A percentile compares a stretch with the other conserved stretches of the same genome.
These are phyloP conservation scores for Microtus richardsoni DNA, from an alignment of 2,113 vertebrate species.

Conservation along the genomic window DNA sequence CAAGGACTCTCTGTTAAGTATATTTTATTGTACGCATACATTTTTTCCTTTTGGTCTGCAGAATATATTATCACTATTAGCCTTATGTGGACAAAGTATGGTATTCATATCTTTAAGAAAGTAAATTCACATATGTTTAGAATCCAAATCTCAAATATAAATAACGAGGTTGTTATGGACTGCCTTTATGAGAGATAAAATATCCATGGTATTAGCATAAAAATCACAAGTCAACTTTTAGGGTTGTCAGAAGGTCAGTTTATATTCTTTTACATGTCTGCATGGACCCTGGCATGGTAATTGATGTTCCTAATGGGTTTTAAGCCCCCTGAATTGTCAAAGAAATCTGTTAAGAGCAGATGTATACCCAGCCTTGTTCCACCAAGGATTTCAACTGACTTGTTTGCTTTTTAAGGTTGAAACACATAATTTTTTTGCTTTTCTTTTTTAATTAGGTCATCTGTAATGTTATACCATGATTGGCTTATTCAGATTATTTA, in stretches of 20 bases:
- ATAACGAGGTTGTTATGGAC: not conserved
- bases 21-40: conserved; percentile 3
- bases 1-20: not conserved
- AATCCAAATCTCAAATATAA: conserved; percentile 47
- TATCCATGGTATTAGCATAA: conserved; percentile 36
- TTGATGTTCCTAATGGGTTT: conserved; percentile 50
- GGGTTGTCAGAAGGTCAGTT: conserved; percentile 27
- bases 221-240: conserved; percentile 58
- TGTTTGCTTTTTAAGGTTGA: conserved; percentile 46
- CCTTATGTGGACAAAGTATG: not conserved
- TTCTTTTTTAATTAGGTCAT: conserved; percentile 53
- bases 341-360: conserved; percentile 57
- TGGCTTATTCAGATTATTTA: conserved; percentile 4
- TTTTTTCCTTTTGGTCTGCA: conserved; percentile 25
- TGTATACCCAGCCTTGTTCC: not conserved
- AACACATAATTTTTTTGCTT: conserved; percentile 33
- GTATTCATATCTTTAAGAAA: conserved; percentile 12
- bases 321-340: conserved; percentile 47
- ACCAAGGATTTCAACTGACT: conserved; percentile 53
- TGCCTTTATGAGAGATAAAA: conserved; percentile 38
- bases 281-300: conserved; percentile 14
- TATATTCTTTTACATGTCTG: conserved; percentile 14
- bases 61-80: not conserved
- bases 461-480: not conserved
- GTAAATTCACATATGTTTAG: not conserved